Evolutionary conservation across 2,888 invertebrate genomes (phyloP).

Genomic region (Hemaris fuciformis): DNA sequence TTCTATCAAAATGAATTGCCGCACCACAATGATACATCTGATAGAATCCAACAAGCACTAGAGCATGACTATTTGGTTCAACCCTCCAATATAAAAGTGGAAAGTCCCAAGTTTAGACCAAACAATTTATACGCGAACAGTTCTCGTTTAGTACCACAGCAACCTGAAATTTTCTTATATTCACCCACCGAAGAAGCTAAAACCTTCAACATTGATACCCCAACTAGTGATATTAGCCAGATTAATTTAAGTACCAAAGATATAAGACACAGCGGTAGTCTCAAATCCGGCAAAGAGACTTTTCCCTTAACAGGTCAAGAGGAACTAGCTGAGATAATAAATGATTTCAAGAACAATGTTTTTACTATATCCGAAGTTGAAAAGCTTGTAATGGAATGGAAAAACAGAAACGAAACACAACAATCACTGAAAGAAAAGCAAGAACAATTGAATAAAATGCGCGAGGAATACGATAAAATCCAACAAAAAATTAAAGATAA

Average conservation of each 20-base stretch:
- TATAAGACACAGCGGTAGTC: conserved; percentile 60
- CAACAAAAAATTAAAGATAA: conserved; percentile 89
- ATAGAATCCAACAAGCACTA: conserved; percentile 73
- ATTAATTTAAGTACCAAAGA: conserved; percentile 72
- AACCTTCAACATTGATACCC: conserved; percentile 71
- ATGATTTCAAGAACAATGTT: conserved; percentile 94
- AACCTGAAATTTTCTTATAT: conserved; percentile 69
- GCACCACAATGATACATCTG: conserved; percentile 52
- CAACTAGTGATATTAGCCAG: conserved; percentile 77
- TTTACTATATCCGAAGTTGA: conserved; percentile 92
- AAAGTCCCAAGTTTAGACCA: conserved; percentile 73
- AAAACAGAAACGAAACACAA: conserved; percentile 92
- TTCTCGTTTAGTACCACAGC: conserved; percentile 67
- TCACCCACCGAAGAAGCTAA: conserved; percentile 78
- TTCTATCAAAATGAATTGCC: conserved; percentile 76
- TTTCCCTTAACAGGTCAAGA: conserved; percentile 83
- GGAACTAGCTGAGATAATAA: conserved; percentile 92
- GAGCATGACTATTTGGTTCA: conserved; percentile 83
- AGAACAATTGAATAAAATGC: conserved; percentile 89
- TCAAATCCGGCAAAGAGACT: conserved; percentile 69
- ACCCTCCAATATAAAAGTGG: conserved; percentile 83
- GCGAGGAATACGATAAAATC: conserved; percentile 90
- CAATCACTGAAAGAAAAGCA: conserved; percentile 93
- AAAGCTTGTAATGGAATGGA: conserved; percentile 92
- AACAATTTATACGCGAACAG: conserved; percentile 74